A percentile compares a stretch with the other conserved stretches of the same genome.
Evolutionary conservation across 1,140 invertebrate genomes (phyloP).

Genomic region (Cotesia chilonis): DNA sequence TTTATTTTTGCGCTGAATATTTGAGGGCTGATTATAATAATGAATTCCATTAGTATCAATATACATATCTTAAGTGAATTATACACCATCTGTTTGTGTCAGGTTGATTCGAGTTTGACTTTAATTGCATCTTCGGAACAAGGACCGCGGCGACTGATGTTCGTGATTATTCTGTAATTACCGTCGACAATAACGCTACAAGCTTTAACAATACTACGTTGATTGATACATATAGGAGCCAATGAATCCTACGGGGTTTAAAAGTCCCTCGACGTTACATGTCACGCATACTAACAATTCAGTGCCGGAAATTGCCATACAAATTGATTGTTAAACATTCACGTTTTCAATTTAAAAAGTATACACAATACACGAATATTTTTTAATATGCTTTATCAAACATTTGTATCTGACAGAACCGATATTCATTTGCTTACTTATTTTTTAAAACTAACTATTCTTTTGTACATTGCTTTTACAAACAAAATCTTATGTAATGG

Average conservation of each 20-base stretch:
- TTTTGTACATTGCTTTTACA: too few relatives aligned
- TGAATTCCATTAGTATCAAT: too few relatives aligned
- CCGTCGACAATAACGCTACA: slow-evolving; percentile 21
- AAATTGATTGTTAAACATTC: slow-evolving; percentile 23
- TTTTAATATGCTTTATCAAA: background rate
- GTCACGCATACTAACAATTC: background rate
- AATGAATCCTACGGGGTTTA: background rate
- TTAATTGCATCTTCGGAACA: slow-evolving; percentile 19
- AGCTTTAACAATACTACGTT: slow-evolving; percentile 1
- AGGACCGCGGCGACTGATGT: background rate
- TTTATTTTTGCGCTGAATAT: too few relatives aligned
- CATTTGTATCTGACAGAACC: too few relatives aligned
- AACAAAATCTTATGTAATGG: too few relatives aligned
- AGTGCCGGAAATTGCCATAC: slow-evolving; percentile 17
- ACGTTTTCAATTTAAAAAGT: slow-evolving; percentile 20
- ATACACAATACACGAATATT: background rate
- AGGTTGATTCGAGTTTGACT: background rate
- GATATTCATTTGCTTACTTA: too few relatives aligned
- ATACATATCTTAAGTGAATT: too few relatives aligned
- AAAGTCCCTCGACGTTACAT: background rate
- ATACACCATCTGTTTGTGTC: too few relatives aligned
- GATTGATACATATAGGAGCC: slow-evolving; percentile 16
- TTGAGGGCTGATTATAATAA: too few relatives aligned
- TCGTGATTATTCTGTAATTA: slow-evolving; percentile 29
- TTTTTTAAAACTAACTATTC: too few relatives aligned